Percentiles rank a stretch among this genome's conserved stretches.
These are phyloP conservation scores for Nomada ferruginata DNA, from an alignment of 2,888 invertebrate genomes.

Conservation along the genomic window DNA sequence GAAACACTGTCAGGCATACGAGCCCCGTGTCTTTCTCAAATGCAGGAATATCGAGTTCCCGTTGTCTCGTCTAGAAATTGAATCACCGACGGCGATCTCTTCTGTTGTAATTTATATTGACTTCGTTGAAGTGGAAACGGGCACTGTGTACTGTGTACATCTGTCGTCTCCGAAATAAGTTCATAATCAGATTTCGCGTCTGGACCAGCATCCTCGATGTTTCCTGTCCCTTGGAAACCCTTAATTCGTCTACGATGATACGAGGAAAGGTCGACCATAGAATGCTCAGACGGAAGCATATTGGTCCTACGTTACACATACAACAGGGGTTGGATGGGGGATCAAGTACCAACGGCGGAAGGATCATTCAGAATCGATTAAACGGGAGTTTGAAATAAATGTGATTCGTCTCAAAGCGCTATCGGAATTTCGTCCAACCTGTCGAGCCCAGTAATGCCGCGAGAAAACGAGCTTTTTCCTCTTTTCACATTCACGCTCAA, in stretches of 20 bases:
- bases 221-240: not conserved
- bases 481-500: slow-evolving; percentile 27
- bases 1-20: slow-evolving; percentile 37
- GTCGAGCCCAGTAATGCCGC: slow-evolving; percentile 16
- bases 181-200: slow-evolving; percentile 57
- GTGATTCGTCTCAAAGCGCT: slow-evolving; percentile 11
- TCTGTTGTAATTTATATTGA: slow-evolving; percentile 60
- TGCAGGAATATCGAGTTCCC: slow-evolving; percentile 50
- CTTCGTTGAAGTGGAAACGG: slow-evolving; percentile 32
- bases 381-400: slow-evolving; percentile 22
- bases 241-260: slow-evolving; percentile 31
- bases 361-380: slow-evolving; percentile 42
- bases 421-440: slow-evolving; percentile 32
- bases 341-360: slow-evolving; percentile 30
- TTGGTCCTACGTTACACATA: slow-evolving; percentile 9
- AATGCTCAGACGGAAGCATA: slow-evolving; percentile 4
- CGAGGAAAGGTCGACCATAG: slow-evolving; percentile 22
- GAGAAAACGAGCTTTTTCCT: slow-evolving; percentile 2
- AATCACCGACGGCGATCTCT: slow-evolving; percentile 59
- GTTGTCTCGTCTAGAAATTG: slow-evolving; percentile 61
- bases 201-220: slow-evolving; percentile 20
- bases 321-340: not conserved
- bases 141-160: slow-evolving; percentile 11
- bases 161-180: slow-evolving; percentile 33
- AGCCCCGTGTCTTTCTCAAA: slow-evolving; percentile 31